Evolutionary conservation across 2,797 vertebrate genomes (phyloP).

Genomic region (Chiloscyllium punctatum): DNA sequence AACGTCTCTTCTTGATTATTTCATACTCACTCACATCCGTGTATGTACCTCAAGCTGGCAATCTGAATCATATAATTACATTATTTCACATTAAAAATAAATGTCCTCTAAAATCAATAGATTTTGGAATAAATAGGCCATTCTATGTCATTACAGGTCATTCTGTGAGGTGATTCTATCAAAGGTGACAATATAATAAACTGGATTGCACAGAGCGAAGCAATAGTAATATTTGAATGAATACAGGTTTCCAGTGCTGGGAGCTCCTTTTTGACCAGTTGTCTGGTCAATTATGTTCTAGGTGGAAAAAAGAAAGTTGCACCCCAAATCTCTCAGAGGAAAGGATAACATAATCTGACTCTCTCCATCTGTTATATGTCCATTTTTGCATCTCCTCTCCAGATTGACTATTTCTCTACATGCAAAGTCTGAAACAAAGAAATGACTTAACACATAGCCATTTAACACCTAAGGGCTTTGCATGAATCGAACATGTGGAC

Average conservation of each 20-base stretch:
- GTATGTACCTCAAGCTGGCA: background rate
- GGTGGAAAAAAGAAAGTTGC: background rate
- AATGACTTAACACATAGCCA: slow-evolving; percentile 29
- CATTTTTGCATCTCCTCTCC: slow-evolving; percentile 7
- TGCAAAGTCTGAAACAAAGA: slow-evolving; percentile 28
- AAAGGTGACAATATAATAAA: background rate
- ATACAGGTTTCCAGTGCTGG: background rate
- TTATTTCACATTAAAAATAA: background rate
- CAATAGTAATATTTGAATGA: background rate
- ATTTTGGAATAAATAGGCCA: background rate
- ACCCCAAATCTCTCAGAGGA: background rate
- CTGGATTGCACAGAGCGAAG: background rate
- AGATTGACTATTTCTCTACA: slow-evolving; percentile 11
- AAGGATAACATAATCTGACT: slow-evolving; percentile 26
- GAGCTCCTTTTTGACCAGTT: background rate
- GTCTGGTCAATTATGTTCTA: background rate
- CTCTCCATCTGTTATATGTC: background rate
- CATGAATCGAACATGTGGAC: background rate
- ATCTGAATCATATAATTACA: background rate
- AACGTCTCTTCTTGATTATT: background rate
- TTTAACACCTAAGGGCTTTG: slow-evolving; percentile 14
- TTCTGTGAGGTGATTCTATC: background rate
- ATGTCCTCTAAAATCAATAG: background rate
- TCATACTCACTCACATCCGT: background rate
- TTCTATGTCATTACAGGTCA: background rate